Evolutionary conservation across 2,888 invertebrate species (phyloP), one percentile per base, ranked within the genome.

Genomic region (Philereme vetulata): DNA sequence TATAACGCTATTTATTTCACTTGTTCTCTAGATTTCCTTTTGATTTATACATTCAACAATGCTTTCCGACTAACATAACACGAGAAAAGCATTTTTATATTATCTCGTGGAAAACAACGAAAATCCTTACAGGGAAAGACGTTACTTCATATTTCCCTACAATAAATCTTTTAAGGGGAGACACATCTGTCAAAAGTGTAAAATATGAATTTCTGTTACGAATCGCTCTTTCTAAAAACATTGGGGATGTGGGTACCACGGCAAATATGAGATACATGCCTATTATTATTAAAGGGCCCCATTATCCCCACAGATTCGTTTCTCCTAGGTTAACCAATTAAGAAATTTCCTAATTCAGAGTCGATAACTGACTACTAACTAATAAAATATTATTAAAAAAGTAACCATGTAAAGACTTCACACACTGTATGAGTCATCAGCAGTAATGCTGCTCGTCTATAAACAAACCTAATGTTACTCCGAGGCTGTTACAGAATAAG

Each of bases 121-220:
- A 84, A 84, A 81, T 71, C 75, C 72, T 75, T 71, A 75, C 77
- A 75, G 57, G 67, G 77, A 72, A 80, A 82, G 76, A 84, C 77
- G 84, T 82, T 85, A 82, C 86, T 86, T 85, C 85, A 88, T 88
- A 88, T 89, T 86, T 82, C 70, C 71, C 71, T 72, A 76, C 80
- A 77, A 91, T 91, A 91, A 91, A 91, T 91, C 88, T 85, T 79
- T 63, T 74, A 74, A 78, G 80, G 80, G 79, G 84, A 80, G 88
- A 88, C 89, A 81, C 86, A 88, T 88, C 85, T 90, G 90, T 90
- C 91, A 90, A 87, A 91, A 90, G 80, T 87, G 81, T 90, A 88
- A 91, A 90, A 89, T 89, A 90, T 88, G 85, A 88, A 87, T 90
- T 86, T 84, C 85, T 86, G 85, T 86, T 83, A 86, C 58, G 54